Evolutionary conservation across 2,888 invertebrate genomes (phyloP).

Genomic region (Pinctada fucata): DNA sequence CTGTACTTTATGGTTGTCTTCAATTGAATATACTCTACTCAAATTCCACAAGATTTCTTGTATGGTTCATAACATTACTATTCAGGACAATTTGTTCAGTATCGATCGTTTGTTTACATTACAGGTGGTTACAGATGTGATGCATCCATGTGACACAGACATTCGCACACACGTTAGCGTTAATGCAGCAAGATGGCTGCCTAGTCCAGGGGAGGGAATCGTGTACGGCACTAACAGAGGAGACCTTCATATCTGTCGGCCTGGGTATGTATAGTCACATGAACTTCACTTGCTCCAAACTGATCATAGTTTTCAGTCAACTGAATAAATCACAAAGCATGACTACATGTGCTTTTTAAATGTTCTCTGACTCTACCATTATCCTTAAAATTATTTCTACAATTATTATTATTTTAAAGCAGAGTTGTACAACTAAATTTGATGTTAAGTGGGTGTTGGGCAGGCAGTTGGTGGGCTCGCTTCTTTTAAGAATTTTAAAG

Average conservation of each 20-base stretch:
- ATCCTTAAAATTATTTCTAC: too few species aligned
- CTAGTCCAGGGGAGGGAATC: slow-evolving; percentile 88
- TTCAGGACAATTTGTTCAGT: too few species aligned
- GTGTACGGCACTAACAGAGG: slow-evolving; percentile 92
- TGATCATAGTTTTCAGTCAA: background rate
- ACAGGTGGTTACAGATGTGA: slow-evolving; percentile 72
- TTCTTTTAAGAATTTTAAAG: too few species aligned
- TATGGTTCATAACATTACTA: too few species aligned
- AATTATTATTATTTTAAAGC: background rate
- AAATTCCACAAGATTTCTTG: too few species aligned
- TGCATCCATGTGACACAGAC: slow-evolving; percentile 77
- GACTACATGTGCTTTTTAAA: background rate
- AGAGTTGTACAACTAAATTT: slow-evolving; percentile 10
- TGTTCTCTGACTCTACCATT: background rate
- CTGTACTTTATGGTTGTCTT: too few species aligned
- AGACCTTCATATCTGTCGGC: slow-evolving; percentile 80
- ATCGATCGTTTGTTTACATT: too few species aligned
- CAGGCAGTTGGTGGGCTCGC: too few species aligned
- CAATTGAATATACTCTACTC: too few species aligned
- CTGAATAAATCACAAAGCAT: background rate
- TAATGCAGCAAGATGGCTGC: slow-evolving; percentile 91
- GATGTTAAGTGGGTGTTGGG: too few species aligned
- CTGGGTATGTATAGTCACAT: slow-evolving; percentile 58
- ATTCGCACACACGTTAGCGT: slow-evolving; percentile 81
- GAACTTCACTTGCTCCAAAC: background rate